Evolutionary conservation across 2,113 vertebrate genomes (phyloP).

Genomic region (Calonectris borealis): DNA sequence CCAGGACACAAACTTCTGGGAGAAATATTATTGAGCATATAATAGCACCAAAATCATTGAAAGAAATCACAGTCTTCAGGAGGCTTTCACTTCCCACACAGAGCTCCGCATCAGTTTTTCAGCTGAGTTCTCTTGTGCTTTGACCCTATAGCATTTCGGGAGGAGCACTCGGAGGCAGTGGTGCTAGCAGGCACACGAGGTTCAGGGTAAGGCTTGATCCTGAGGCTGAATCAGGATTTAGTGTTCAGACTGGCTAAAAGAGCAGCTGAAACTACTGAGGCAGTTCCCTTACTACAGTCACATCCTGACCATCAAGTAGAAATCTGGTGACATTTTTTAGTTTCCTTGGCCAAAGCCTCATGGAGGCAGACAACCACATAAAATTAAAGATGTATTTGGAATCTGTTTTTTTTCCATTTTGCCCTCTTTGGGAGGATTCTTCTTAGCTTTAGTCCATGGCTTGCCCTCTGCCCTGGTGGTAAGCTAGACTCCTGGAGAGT

Average conservation of each 20-base stretch:
- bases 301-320: neutral
- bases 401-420: neutral
- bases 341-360: neutral
- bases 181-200: rapidly evolving
- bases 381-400: neutral
- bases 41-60: neutral
- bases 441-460: neutral
- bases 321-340: neutral
- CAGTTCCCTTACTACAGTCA: neutral
- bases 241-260: neutral
- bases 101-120: neutral
- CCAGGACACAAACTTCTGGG: constrained; percentile 1
- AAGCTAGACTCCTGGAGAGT: neutral
- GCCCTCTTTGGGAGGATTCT: neutral
- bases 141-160: neutral
- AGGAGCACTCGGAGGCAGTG: neutral
- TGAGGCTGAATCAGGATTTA: neutral
- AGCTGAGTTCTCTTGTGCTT: neutral
- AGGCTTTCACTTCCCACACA: constrained; percentile 3
- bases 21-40: neutral
- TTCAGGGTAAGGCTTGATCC: neutral
- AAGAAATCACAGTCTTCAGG: constrained; percentile 1
- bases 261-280: neutral
- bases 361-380: neutral
- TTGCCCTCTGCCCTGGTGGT: neutral